Conservation (phyloP, 1,140 invertebrate species). For the Trichonephila clavipes region DNA sequence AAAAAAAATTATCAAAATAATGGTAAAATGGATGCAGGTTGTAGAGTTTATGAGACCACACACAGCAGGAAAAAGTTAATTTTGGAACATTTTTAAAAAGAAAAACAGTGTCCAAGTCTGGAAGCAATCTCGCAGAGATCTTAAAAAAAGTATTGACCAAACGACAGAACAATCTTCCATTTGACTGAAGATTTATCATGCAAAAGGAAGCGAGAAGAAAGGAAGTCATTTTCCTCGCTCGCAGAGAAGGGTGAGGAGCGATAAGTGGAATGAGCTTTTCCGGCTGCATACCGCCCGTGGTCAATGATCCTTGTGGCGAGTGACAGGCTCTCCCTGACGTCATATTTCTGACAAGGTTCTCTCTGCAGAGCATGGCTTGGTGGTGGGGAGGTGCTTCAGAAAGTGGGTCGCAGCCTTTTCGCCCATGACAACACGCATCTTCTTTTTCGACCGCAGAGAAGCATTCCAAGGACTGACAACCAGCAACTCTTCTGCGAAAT, state of each 20-base stretch:
- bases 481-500: background rate
- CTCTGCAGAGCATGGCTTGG: background rate
- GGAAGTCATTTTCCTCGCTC: background rate
- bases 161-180: too few species aligned
- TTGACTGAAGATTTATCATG: too few species aligned
- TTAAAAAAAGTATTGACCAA: too few species aligned
- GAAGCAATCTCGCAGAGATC: too few species aligned
- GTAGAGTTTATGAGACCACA: too few species aligned
- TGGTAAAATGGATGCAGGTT: too few species aligned
- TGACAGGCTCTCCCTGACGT: conserved; percentile 20
- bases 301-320: conserved; percentile 30
- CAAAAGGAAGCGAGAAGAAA: too few species aligned
- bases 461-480: background rate
- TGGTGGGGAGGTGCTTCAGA: background rate
- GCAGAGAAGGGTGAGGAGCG: background rate
- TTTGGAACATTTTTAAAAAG: too few species aligned
- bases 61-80: too few species aligned
- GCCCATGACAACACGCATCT: background rate
- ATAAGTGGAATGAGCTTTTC: conserved; percentile 5
- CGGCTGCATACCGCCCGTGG: conserved; percentile 14
- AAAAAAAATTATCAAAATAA: too few species aligned
- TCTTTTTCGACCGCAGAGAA: background rate
- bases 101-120: too few species aligned
- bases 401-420: conserved; percentile 28
- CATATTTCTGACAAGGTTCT: conserved; percentile 5